These are phyloP conservation scores for Kudoa iwatai DNA, from an alignment of 30 jellyfish, hydroid and myxozoan genomes.

Conservation along the genomic window DNA sequence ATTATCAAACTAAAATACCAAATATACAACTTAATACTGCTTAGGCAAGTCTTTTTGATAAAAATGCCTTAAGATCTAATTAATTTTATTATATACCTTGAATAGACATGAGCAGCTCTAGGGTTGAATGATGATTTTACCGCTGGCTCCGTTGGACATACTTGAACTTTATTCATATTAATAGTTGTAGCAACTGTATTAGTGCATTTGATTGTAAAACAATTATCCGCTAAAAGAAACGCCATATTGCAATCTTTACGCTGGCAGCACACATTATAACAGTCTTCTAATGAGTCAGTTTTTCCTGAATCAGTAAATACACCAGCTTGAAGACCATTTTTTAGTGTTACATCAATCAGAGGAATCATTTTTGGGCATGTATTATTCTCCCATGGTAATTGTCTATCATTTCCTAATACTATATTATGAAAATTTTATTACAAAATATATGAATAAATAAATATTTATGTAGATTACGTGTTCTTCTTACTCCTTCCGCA, in stretches of 20 bases:
- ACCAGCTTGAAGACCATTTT: slow-evolving; percentile 89
- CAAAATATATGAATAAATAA: too few relatives aligned
- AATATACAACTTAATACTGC: too few relatives aligned
- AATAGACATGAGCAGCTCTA: not conserved
- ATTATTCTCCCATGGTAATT: not conserved
- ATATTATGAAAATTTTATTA: not conserved
- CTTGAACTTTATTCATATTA: too few relatives aligned
- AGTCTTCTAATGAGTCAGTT: slow-evolving; percentile 21
- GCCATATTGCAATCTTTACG: slow-evolving; percentile 66
- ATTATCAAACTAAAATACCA: too few relatives aligned
- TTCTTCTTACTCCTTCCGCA: slow-evolving; percentile 64
- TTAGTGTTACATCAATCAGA: slow-evolving; percentile 26
- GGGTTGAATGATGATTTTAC: slow-evolving; percentile 1
- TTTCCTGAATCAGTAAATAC: slow-evolving; percentile 82
- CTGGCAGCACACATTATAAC: slow-evolving; percentile 77
- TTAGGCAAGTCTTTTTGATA: too few relatives aligned
- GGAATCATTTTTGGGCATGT: slow-evolving; percentile 42
- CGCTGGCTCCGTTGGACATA: not conserved
- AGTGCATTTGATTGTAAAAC: slow-evolving; percentile 49
- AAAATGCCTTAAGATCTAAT: too few relatives aligned
- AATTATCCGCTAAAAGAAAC: slow-evolving; percentile 53
- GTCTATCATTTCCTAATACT: slow-evolving; percentile 1
- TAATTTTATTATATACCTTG: too few relatives aligned
- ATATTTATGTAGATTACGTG: slow-evolving; percentile 11
- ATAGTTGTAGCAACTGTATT: not conserved